Percentiles rank a stretch among this genome's conserved stretches.
These are phyloP conservation scores for Lacanobia wlatinum DNA, from an alignment of 2,888 invertebrate genomes.

Conservation along the genomic window DNA sequence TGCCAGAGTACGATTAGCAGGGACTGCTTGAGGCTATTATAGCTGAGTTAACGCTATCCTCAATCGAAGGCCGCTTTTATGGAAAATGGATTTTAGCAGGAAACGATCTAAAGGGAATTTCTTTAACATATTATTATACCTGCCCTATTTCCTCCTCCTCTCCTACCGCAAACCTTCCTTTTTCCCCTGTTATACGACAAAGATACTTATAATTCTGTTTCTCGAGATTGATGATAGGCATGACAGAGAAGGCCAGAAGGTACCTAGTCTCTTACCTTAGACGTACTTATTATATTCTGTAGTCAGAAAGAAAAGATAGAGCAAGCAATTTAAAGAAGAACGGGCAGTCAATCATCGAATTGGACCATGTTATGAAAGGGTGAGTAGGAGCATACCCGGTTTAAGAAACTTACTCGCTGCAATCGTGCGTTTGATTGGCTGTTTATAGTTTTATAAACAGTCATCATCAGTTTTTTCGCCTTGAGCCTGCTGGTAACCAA, in stretches of 20 bases:
- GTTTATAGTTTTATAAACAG: not conserved
- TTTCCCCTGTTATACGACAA: no score
- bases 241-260: no score
- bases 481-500: no score
- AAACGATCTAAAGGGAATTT: not conserved
- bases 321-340: not conserved
- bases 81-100: not conserved
- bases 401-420: not conserved
- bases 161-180: no score
- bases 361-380: not conserved
- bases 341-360: not conserved
- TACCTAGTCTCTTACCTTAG: no score
- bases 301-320: no score
- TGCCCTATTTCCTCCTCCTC: not conserved
- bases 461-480: not conserved
- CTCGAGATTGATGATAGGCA: no score
- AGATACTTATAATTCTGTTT: no score
- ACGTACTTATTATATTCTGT: not conserved
- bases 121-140: not conserved
- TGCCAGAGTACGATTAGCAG: conserved; percentile 39
- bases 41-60: no score
- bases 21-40: not conserved
- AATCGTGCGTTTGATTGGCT: not conserved
- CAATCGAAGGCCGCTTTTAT: not conserved
- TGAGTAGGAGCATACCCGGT: not conserved